Evolutionary conservation across 2,113 vertebrate species (phyloP), one percentile per base, ranked within the genome.

Genomic region (Marcusenius ussheri): DNA sequence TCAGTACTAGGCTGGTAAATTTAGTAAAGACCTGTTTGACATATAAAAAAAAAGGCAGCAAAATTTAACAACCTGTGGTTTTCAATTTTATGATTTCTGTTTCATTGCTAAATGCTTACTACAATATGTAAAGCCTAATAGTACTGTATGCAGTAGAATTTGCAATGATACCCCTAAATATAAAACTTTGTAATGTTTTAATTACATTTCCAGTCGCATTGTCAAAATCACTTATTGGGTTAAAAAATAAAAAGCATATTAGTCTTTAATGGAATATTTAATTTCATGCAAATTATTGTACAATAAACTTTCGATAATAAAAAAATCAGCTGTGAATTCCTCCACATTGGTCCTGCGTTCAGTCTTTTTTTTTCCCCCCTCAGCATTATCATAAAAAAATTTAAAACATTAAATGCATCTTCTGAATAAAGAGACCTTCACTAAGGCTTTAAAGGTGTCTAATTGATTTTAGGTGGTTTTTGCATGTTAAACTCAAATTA

Each of bases 261-360:
- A 80, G 15, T 80, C 39, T 39, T 80, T 80, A 80, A 80, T 80
- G 35, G 35, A 39, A 80, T 80, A 80, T 42, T 80, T 80, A 80
- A 80, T 80, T 80, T 80, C 74, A 42, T 80, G 74, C 35, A 7
- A 80, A 80, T 80, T 42, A 80, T 42, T 80, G 74, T 80, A 80
- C 74, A 80, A 19, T 80, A 80, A 80, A 39, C 74, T 80, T 80
- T 42, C 35, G 35, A 80, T 42, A 80, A 80, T 80, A 80, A 80
- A 80, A 42, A 42, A 80, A 80, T 39, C 74, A 80, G 35, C 74
- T 80, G 35, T 80, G 74, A 39, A 80, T 80, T 80, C 74, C 74
- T 80, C 35, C 74, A 80, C 74, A 80, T 80, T 80, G 74, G 31
- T 80, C 74, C 74, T 80, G 74, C 35, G 35, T 80, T 80, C 74